These are phyloP conservation scores for Onychostruthus taczanowskii DNA, from an alignment of 2,113 vertebrate species.

Conservation along the genomic window DNA sequence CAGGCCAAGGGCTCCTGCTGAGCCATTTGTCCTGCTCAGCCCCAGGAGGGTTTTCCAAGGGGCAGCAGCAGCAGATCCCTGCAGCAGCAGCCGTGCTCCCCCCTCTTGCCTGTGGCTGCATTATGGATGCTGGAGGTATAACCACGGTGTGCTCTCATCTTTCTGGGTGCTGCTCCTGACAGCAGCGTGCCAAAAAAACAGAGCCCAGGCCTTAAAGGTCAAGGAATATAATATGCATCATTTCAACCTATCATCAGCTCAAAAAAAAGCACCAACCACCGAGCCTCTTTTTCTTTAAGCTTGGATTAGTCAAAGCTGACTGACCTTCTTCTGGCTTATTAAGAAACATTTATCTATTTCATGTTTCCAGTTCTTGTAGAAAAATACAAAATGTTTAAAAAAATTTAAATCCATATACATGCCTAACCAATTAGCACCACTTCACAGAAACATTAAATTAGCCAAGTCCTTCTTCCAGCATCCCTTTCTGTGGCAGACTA, in stretches of 20 bases:
- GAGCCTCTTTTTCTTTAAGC: background rate
- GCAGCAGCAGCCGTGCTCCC: background rate
- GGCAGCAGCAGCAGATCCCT: background rate
- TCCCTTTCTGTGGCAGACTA: background rate
- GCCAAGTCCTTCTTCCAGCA: background rate
- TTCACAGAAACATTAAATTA: background rate
- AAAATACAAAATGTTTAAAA: background rate
- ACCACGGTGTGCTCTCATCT: background rate
- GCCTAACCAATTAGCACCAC: background rate
- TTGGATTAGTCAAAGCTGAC: background rate
- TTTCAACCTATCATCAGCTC: background rate
- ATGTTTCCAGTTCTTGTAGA: background rate
- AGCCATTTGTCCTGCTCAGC: background rate
- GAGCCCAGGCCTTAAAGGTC: background rate
- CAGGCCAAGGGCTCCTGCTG: background rate
- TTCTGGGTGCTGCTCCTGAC: background rate
- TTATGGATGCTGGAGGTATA: background rate
- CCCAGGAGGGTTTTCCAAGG: background rate
- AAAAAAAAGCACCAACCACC: background rate
- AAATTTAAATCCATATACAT: background rate
- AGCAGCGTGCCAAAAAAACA: background rate
- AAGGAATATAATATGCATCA: background rate
- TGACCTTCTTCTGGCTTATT: background rate
- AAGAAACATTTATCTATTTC: background rate
- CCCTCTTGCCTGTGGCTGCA: background rate